phyloP scores from a whole-genome alignment of 2,113 vertebrate species.

The Euleptes europaea region DNA sequence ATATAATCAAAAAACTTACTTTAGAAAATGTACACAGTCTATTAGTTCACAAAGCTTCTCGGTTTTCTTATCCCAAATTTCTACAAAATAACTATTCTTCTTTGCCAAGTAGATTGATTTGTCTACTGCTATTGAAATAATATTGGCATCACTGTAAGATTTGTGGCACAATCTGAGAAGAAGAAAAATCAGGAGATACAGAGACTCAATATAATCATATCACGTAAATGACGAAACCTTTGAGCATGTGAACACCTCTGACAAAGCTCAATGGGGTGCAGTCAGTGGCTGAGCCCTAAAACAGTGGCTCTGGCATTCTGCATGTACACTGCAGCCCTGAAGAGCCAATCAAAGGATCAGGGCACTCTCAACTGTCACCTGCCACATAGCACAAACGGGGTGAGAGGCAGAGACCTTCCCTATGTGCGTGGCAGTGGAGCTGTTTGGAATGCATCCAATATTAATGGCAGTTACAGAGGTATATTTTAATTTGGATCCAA shows the following conservation, averaged over 20 bases:
- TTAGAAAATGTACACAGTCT: conserved; percentile 87
- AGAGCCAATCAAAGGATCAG: no score
- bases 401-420: no score
- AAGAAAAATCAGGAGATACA: background rate
- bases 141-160: conserved; percentile 80
- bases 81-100: conserved; percentile 84
- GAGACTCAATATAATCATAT: background rate
- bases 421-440: no score
- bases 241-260: background rate
- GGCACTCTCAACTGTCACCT: no score
- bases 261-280: background rate
- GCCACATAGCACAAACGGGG: no score
- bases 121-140: conserved; percentile 89
- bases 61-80: conserved; percentile 93
- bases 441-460: no score
- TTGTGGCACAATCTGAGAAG: conserved; percentile 77
- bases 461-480: no score
- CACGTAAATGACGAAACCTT: background rate
- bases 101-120: conserved; percentile 89
- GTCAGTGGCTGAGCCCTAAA: background rate
- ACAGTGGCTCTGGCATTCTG: background rate
- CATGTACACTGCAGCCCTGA: background rate
- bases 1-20: conserved; percentile 71
- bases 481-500: no score
- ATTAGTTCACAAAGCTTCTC: conserved; percentile 87